Evolutionary conservation across 92 coral and sea anemone species (phyloP).

Genomic region (Bergia puertoricense): DNA sequence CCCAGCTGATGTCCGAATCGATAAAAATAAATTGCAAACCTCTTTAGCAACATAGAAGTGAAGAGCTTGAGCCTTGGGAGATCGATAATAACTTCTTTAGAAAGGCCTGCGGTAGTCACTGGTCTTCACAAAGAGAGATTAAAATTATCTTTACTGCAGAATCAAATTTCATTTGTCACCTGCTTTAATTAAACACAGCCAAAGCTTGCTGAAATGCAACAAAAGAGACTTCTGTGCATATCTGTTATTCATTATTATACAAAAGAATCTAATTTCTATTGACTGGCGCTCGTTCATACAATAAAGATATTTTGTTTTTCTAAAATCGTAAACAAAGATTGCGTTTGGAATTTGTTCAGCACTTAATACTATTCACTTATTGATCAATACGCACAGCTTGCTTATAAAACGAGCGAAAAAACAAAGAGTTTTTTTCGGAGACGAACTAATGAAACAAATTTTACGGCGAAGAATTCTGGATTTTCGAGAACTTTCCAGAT

Average conservation of each 20-base stretch:
- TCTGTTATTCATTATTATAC: background rate
- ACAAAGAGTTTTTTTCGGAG: too few relatives aligned
- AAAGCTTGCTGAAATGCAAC: constrained; percentile 20
- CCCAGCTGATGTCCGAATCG: background rate
- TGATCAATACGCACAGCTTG: background rate
- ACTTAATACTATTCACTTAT: background rate
- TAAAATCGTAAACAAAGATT: background rate
- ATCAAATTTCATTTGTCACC: constrained; percentile 26
- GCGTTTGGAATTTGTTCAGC: background rate
- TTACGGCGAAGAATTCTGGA: too few relatives aligned
- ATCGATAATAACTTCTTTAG: background rate
- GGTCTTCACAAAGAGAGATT: background rate
- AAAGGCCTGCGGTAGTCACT: background rate
- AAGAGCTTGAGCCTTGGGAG: background rate
- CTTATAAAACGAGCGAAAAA: too few relatives aligned
- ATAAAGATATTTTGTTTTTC: background rate
- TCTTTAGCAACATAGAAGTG: background rate
- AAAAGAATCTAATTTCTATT: background rate
- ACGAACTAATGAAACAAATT: background rate
- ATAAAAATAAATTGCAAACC: background rate
- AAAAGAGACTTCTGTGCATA: background rate
- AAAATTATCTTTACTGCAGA: background rate
- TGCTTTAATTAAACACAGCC: constrained; percentile 24
- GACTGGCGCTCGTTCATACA: background rate
- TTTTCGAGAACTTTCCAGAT: background rate